Base-by-base conservation (phyloP, 1,140 invertebrate species). In the Aphis craccivora region DNA sequence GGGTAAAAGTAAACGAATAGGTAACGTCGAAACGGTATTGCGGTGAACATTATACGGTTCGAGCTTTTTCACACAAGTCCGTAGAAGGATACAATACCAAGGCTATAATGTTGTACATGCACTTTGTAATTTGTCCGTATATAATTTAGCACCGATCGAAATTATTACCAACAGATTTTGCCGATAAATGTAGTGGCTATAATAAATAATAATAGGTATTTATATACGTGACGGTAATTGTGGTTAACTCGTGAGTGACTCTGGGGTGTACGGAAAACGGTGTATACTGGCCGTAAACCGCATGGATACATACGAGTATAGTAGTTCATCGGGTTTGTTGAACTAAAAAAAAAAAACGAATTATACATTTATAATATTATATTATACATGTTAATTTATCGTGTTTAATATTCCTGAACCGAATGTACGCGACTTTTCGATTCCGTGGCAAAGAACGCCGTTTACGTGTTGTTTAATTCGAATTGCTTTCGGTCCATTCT, bases 221-320 rank as follows among this genome's bases (percentile, higher is more conserved):
- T 88, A 18, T 87, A 23, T 88, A 51, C 48, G 48, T 37, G 87
- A 89, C 88, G 88, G 88, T 90, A 55, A 90, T 60, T 90, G 88
- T 60, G 88, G 51, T 90, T 60, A 60, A 40, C 35, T 60, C 51
- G 51, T 55, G 87, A 88, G 51, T 55, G 88, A 90, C 88, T 90
- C 35, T 89, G 48, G 87, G 18, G n/a, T 53, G 48, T 76, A 14
- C 11, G 9, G 23, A 25, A 60, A 55, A 60, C 51, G 23, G 35
- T 14, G 35, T 30, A 40, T n/a, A 18, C 51, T 40, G 11, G 30
- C 20, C 88, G 51, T 37, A 89, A 53, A 89, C n/a, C 48, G 48
- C 87, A 35, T 25, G 25, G 35, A 40, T 83, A 83, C 25, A 60
- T 81, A n/a, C n/a, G n/a, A n/a, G n/a, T n/a, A 51, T 53, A 81